Evolutionary conservation across 2,888 invertebrate species (phyloP).

Genomic region (Ditula angustiorana): DNA sequence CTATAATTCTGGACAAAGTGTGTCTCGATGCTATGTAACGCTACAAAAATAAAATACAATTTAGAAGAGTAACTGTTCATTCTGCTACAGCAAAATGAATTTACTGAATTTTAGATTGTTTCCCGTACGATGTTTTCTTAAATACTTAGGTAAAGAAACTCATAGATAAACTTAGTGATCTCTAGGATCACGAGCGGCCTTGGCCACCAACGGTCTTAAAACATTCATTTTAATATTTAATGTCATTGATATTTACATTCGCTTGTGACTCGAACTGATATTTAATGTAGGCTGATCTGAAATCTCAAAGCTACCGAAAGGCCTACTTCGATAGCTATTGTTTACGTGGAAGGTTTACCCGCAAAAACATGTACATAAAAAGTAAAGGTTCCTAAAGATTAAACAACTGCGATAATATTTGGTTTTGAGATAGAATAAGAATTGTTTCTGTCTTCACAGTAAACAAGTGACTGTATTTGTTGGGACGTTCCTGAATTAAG

Average conservation of each 20-base stretch:
- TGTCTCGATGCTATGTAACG: too few relatives aligned
- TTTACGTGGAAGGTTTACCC: slow-evolving; percentile 52
- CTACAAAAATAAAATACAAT: too few relatives aligned
- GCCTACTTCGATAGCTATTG: slow-evolving; percentile 60
- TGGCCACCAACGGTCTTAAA: too few relatives aligned
- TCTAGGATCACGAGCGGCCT: too few relatives aligned
- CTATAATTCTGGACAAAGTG: too few relatives aligned
- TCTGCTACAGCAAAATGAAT: too few relatives aligned
- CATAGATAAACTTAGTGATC: too few relatives aligned
- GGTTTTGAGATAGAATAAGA: neutral
- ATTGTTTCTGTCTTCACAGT: neutral
- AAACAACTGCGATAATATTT: slow-evolving; percentile 25
- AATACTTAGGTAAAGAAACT: too few relatives aligned
- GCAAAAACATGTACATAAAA: slow-evolving; percentile 30
- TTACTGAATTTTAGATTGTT: too few relatives aligned
- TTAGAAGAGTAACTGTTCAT: too few relatives aligned
- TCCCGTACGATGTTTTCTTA: too few relatives aligned
- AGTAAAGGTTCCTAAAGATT: slow-evolving; percentile 30
- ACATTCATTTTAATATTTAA: neutral
- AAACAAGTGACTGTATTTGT: neutral
- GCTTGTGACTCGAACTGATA: slow-evolving; percentile 36
- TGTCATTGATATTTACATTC: neutral
- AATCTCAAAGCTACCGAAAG: slow-evolving; percentile 55
- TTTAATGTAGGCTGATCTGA: slow-evolving; percentile 55
- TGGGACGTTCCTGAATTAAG: neutral